phyloP scores from a whole-genome alignment of 2,113 vertebrate species.

The Spermophilus dauricus region DNA sequence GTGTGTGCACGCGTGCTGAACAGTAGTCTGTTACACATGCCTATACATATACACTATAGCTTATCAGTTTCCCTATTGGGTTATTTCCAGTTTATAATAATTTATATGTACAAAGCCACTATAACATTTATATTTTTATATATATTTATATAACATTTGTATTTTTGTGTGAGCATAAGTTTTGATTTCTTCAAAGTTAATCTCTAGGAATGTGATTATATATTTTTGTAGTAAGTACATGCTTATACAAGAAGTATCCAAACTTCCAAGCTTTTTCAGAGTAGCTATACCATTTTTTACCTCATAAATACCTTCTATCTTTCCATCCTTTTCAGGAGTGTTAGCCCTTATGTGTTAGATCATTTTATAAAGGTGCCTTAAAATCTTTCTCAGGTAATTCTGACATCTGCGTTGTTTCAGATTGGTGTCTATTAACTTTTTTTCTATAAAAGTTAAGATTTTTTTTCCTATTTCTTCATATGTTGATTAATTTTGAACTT shows the following conservation, averaged over 20 bases:
- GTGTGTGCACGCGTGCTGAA: not conserved
- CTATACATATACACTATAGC: not conserved
- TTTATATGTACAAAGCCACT: constrained; percentile 27
- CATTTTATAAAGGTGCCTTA: constrained; percentile 34
- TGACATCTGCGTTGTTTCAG: constrained; percentile 13
- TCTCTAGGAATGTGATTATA: not conserved
- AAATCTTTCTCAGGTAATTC: constrained; percentile 9
- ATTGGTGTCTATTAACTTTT: not conserved
- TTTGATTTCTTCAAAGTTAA: constrained; percentile 46
- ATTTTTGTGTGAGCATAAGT: not conserved
- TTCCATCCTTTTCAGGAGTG: not conserved
- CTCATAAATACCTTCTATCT: not conserved
- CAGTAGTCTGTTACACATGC: not conserved
- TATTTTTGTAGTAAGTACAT: not conserved
- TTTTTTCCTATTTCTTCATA: constrained; percentile 26
- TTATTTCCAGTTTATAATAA: constrained; percentile 16
- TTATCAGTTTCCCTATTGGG: not conserved
- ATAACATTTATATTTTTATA: not conserved
- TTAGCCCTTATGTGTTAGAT: constrained; percentile 40
- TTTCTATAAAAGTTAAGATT: constrained; percentile 16
- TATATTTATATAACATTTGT: too few species aligned
- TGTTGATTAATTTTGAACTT: constrained; percentile 44
- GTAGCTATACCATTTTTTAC: not conserved
- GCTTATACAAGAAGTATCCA: not conserved
- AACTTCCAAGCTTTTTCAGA: constrained; percentile 1